Percentiles rank a stretch among this genome's conserved stretches.
phyloP scores from a whole-genome alignment of 2,888 invertebrate species.

The Acanthosepion lycidas region DNA sequence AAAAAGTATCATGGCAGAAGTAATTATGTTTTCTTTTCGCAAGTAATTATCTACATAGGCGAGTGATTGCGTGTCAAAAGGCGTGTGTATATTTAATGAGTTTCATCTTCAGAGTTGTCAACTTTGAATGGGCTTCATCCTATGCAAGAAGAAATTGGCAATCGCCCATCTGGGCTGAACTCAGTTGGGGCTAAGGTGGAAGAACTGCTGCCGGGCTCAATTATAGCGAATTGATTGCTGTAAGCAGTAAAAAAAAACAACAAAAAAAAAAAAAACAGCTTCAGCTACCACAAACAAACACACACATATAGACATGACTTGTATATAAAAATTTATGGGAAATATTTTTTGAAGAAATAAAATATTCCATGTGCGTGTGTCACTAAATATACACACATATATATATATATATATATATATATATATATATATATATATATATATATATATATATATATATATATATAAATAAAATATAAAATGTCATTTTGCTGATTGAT shows the following conservation, averaged over 20 bases:
- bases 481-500: too few relatives aligned
- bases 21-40: not conserved
- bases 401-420: too few relatives aligned
- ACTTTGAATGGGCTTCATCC: not conserved
- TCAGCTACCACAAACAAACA: not conserved
- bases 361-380: too few relatives aligned
- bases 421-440: too few relatives aligned
- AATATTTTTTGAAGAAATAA: too few relatives aligned
- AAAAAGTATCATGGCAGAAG: slow-evolving; percentile 8
- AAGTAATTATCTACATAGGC: slow-evolving; percentile 9
- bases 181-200: not conserved
- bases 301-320: not conserved
- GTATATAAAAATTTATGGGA: too few relatives aligned
- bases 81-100: slow-evolving; percentile 21
- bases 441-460: too few relatives aligned
- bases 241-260: not conserved
- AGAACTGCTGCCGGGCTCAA: not conserved
- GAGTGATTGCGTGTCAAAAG: slow-evolving; percentile 21
- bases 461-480: too few relatives aligned
- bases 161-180: not conserved
- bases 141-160: not conserved
- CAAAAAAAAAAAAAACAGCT: not conserved
- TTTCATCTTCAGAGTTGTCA: not conserved
- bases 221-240: slow-evolving; percentile 7
- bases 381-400: too few relatives aligned